Evolutionary conservation across 2,888 invertebrate genomes (phyloP), one percentile per base, ranked within the genome.

Genomic region (Platypus cylindrus): DNA sequence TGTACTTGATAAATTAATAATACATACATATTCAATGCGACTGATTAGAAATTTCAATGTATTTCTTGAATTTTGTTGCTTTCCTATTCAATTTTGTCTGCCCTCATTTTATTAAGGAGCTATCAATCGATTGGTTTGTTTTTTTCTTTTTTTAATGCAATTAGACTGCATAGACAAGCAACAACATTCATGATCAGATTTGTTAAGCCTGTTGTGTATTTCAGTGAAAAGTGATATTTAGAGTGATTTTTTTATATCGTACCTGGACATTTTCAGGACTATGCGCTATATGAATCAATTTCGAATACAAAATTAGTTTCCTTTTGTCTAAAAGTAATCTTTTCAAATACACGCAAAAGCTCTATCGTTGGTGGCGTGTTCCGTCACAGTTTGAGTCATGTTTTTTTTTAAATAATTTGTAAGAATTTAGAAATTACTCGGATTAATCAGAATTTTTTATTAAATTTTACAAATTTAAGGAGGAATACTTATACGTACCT

Each of bases 211-310:
- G 42, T 36, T 39, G 38, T 30, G 25, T 36, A 38, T 32, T 38
- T 37, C 34, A 41, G 31, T 40, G 35, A 35, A 40, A n/a, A 37
- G 47, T 47, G 47, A 47, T 47, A 47, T 36, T n/a, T 45, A 47
- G 44, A 45, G 47, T 45, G 47, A 46, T 47, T 47, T 46, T 47
- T 47, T 46, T 47, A 43, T 41, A 42, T 33, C 24, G 47, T 47
- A 47, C 47, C 47, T 47, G 47, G 43, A 44, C 42, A 47, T 40
- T 33, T 36, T 16, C 25, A 30, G 38, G 47, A 38, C 39, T 40
- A 32, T 30, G 41, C 45, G 37, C 38, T 38, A 4, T 24, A 36
- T 32, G 18, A 31, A 23, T 31, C 23, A 39, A 20, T 36, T 32
- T 29, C 26, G n/a, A n/a, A n/a, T n/a, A n/a, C n/a, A n/a, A n/a